Percentiles rank a stretch among this genome's conserved stretches.
Conservation (phyloP, 2,888 invertebrate species). For the Masnerella sp. region DNA sequence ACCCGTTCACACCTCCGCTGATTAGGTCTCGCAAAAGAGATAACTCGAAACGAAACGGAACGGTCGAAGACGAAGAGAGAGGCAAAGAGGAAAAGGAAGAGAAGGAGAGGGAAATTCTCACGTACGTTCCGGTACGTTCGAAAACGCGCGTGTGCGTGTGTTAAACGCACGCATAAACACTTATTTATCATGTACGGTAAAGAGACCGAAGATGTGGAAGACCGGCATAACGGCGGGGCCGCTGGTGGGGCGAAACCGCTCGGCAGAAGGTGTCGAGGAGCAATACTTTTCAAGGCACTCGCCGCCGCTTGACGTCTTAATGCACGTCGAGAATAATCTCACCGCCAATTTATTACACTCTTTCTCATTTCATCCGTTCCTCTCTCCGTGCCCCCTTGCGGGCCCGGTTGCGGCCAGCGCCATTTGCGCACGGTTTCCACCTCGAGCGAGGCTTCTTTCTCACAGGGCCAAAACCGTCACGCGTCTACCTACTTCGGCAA, state of each 20-base stretch:
- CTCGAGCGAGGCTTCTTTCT: conserved; percentile 44
- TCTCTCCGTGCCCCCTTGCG: conserved; percentile 50
- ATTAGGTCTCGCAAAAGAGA: conserved; percentile 68
- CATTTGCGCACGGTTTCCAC: conserved; percentile 49
- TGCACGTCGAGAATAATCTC: conserved; percentile 78
- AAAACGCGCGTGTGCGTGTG: conserved; percentile 16
- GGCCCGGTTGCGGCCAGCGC: conserved; percentile 50
- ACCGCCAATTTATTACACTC: conserved; percentile 78
- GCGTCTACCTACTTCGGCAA: conserved; percentile 53
- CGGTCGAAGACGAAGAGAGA: conserved; percentile 21
- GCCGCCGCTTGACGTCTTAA: conserved; percentile 78
- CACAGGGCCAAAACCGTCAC: conserved; percentile 54
- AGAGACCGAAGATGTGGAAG: conserved; percentile 54
- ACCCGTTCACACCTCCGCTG: conserved; percentile 73
- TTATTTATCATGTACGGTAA: conserved; percentile 53
- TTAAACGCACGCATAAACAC: conserved; percentile 60
- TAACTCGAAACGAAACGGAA: conserved; percentile 42
- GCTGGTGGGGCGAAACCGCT: conserved; percentile 60
- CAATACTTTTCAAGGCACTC: conserved; percentile 77
- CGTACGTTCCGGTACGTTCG: conserved; percentile 7
- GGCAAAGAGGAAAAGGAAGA: conserved; percentile 26
- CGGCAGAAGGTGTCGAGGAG: conserved; percentile 76
- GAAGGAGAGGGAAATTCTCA: conserved; percentile 34
- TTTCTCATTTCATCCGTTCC: conserved; percentile 76
- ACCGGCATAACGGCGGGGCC: conserved; percentile 50